Evolutionary conservation across 2,113 vertebrate species (phyloP).

Genomic region (Callionymus lyra): DNA sequence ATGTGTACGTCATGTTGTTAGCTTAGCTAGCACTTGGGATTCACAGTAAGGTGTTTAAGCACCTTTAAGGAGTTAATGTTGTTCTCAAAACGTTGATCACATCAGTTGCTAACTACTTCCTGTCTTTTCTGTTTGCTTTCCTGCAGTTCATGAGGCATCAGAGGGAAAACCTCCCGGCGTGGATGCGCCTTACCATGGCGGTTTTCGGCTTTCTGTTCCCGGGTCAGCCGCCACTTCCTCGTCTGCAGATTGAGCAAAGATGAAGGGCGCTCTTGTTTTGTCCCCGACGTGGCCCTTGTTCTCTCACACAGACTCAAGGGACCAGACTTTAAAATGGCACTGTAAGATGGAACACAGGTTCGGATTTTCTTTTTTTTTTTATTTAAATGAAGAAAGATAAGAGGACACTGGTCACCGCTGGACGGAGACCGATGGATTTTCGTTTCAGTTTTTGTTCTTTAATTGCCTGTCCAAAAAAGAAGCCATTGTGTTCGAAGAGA

Average conservation of each 20-base stretch:
- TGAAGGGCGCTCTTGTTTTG: slow-evolving; percentile 23
- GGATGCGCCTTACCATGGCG: slow-evolving; percentile 56
- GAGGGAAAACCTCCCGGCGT: slow-evolving; percentile 50
- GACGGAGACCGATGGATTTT: slow-evolving; percentile 48
- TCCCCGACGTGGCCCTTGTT: neutral
- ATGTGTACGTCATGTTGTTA: no score
- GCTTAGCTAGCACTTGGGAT: no score
- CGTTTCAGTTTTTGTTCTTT: slow-evolving; percentile 4
- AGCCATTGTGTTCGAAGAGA: slow-evolving; percentile 66
- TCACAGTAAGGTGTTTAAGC: no score
- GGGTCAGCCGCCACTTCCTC: slow-evolving; percentile 35
- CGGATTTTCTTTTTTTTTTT: slow-evolving; percentile 46
- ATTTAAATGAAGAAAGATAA: slow-evolving; percentile 38
- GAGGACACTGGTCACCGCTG: slow-evolving; percentile 57
- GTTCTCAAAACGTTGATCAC: no score
- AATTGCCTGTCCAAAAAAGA: slow-evolving; percentile 47
- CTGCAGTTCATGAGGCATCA: slow-evolving; percentile 51
- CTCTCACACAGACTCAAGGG: slow-evolving; percentile 18
- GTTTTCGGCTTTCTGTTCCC: slow-evolving; percentile 56
- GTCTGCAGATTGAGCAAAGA: slow-evolving; percentile 43
- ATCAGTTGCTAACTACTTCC: no score
- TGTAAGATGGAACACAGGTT: slow-evolving; percentile 66
- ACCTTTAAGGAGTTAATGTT: no score
- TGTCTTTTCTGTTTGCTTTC: neutral
- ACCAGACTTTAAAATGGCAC: slow-evolving; percentile 55